A percentile compares a stretch with the other conserved stretches of the same genome.
phyloP scores from a whole-genome alignment of 1,140 invertebrate genomes.

The Bursaphelenchus mucronatus region DNA sequence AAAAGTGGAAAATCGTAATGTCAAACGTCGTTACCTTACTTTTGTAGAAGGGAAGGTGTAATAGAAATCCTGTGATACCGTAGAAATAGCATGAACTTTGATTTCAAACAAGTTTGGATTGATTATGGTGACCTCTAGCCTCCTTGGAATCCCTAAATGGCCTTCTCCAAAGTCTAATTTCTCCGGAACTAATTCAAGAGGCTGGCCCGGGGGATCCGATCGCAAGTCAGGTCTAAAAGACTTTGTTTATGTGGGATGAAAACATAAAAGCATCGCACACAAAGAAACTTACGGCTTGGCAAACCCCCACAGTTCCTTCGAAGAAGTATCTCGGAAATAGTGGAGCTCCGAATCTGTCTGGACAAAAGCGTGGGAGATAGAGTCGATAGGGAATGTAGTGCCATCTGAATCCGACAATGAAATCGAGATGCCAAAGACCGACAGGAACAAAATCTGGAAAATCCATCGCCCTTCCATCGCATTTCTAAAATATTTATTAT shows the following conservation, averaged over 20 bases:
- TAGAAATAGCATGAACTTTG: conserved; percentile 9
- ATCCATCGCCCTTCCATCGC: no score
- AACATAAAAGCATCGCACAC: neutral
- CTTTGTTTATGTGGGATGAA: neutral
- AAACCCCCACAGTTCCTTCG: conserved; percentile 59
- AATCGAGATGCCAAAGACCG: no score
- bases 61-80: conserved; percentile 11
- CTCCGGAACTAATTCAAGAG: conserved; percentile 11
- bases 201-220: neutral
- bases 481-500: no score
- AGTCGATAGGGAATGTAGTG: neutral
- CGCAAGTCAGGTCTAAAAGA: conserved; percentile 5
- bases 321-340: conserved; percentile 67
- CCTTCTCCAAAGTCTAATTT: conserved; percentile 6
- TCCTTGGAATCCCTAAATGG: conserved; percentile 10
- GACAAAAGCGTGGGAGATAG: conserved; percentile 66
- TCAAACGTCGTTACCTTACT: neutral
- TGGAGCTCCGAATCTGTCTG: conserved; percentile 70
- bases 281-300: conserved; percentile 2
- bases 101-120: conserved; percentile 6
- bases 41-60: conserved; percentile 11
- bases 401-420: no score
- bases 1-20: neutral
- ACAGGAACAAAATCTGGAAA: no score
- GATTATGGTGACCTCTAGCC: neutral